These are phyloP conservation scores for Ophion obscuratus DNA, from an alignment of 2,888 invertebrate species.

Conservation along the genomic window DNA sequence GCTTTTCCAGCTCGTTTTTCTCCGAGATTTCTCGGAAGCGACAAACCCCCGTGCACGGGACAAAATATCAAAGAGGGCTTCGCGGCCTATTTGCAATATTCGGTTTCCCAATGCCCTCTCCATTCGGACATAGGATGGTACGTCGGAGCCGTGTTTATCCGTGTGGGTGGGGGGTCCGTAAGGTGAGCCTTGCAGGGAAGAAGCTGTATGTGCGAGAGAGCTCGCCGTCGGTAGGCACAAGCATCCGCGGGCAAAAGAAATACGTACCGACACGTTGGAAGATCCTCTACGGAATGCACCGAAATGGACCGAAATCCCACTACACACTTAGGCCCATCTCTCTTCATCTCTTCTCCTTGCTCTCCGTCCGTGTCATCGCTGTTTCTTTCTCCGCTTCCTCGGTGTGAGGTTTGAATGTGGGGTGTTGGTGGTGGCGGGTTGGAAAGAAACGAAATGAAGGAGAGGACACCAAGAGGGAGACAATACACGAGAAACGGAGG, in stretches of 20 bases:
- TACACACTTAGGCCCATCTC: slow-evolving; percentile 22
- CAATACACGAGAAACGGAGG: slow-evolving; percentile 41
- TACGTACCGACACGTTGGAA: slow-evolving; percentile 53
- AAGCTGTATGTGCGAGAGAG: slow-evolving; percentile 16
- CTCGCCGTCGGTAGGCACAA: slow-evolving; percentile 14
- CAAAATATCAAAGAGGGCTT: slow-evolving; percentile 55
- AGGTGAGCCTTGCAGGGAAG: slow-evolving; percentile 45
- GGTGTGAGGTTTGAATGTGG: slow-evolving; percentile 8
- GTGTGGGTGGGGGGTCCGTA: slow-evolving; percentile 41
- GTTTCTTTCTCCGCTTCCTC: slow-evolving; percentile 13
- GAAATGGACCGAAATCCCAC: slow-evolving; percentile 56
- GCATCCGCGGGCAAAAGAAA: slow-evolving; percentile 45
- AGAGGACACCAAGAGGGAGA: slow-evolving; percentile 31
- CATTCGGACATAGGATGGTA: slow-evolving; percentile 38
- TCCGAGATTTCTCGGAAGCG: slow-evolving; percentile 49
- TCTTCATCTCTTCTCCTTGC: slow-evolving; percentile 8
- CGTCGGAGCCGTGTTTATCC: slow-evolving; percentile 32
- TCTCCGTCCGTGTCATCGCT: neutral
- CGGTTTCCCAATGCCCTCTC: slow-evolving; percentile 41
- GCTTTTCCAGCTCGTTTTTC: slow-evolving; percentile 37
- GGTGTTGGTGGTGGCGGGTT: neutral
- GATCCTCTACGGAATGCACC: slow-evolving; percentile 57
- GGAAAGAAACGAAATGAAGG: slow-evolving; percentile 30
- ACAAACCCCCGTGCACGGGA: neutral
- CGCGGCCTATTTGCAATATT: slow-evolving; percentile 52